A percentile compares a stretch with the other conserved stretches of the same genome.
Evolutionary conservation across 2,888 invertebrate genomes (phyloP).

Genomic region (Cyclophora punctaria): DNA sequence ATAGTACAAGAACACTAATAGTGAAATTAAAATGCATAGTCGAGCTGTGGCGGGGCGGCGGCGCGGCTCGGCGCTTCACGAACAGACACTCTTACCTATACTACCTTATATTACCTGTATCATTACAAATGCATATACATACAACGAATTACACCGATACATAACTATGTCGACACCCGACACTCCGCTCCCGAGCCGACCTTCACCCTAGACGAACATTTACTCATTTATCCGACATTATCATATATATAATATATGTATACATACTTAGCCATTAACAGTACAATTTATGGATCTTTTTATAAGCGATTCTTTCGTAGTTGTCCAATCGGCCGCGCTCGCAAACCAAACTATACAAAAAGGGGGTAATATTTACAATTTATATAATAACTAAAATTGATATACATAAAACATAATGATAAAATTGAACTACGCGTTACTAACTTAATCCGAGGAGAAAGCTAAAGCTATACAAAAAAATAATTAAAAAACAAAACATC

Average conservation of each 20-base stretch:
- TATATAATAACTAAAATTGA: slow-evolving; percentile 9
- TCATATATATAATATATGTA: not conserved
- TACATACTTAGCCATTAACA: slow-evolving; percentile 21
- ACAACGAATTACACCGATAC: slow-evolving; percentile 62
- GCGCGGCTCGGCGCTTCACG: slow-evolving; percentile 5
- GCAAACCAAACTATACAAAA: slow-evolving; percentile 13
- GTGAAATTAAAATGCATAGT: slow-evolving; percentile 9
- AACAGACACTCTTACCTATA: not conserved
- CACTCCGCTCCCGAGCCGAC: too few species aligned
- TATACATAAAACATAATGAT: slow-evolving; percentile 4
- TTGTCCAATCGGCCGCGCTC: slow-evolving; percentile 7
- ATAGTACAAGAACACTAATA: slow-evolving; percentile 6
- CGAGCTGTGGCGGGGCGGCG: slow-evolving; percentile 7
- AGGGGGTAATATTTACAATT: slow-evolving; percentile 14
- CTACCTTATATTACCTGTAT: slow-evolving; percentile 62
- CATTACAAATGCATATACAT: slow-evolving; percentile 73
- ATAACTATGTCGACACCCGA: slow-evolving; percentile 36
- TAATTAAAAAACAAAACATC: too few species aligned
- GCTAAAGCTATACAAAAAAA: too few species aligned
- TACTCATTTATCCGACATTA: slow-evolving; percentile 1
- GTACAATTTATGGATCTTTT: slow-evolving; percentile 33
- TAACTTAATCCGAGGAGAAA: too few species aligned
- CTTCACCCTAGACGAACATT: not conserved
- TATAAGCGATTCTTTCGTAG: slow-evolving; percentile 6
- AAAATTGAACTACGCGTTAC: not conserved